phyloP scores from a whole-genome alignment of 2,888 invertebrate species.

The Coremacera marginata region DNA sequence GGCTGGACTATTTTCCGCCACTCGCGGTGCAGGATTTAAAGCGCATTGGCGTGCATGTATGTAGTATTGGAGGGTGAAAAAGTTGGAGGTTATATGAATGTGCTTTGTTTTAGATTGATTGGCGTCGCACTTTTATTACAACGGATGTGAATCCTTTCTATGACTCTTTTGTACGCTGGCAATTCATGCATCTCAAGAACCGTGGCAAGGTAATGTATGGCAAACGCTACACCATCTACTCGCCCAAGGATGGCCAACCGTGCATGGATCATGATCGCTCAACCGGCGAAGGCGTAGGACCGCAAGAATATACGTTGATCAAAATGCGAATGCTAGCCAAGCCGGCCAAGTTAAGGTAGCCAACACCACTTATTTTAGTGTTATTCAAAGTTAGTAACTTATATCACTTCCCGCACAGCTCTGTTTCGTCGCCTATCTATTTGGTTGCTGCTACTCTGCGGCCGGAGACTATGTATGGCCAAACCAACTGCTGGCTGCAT shows the following conservation, averaged over 20 bases:
- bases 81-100: neutral
- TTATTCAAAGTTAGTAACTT: neutral
- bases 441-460: constrained; percentile 97
- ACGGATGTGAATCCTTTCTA: constrained; percentile 98
- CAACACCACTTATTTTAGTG: neutral
- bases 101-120: constrained; percentile 82
- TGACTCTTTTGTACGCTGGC: constrained; percentile 98
- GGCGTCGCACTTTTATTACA: constrained; percentile 98
- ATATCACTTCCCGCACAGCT: constrained; percentile 45
- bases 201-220: constrained; percentile 95
- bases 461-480: constrained; percentile 99
- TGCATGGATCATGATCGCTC: constrained; percentile 99
- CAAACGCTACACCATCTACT: constrained; percentile 96
- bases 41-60: constrained; percentile 90
- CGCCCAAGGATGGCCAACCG: constrained; percentile 96
- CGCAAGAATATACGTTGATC: constrained; percentile 97
- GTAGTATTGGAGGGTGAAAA: constrained; percentile 54
- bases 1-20: constrained; percentile 98
- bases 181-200: constrained; percentile 87
- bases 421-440: constrained; percentile 59
- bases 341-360: constrained; percentile 74
- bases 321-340: constrained; percentile 85
- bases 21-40: constrained; percentile 87
- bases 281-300: constrained; percentile 96
- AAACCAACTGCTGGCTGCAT: constrained; percentile 98